phyloP scores from a whole-genome alignment of 2,113 vertebrate species.

The Pomatostomus ruficeps region DNA sequence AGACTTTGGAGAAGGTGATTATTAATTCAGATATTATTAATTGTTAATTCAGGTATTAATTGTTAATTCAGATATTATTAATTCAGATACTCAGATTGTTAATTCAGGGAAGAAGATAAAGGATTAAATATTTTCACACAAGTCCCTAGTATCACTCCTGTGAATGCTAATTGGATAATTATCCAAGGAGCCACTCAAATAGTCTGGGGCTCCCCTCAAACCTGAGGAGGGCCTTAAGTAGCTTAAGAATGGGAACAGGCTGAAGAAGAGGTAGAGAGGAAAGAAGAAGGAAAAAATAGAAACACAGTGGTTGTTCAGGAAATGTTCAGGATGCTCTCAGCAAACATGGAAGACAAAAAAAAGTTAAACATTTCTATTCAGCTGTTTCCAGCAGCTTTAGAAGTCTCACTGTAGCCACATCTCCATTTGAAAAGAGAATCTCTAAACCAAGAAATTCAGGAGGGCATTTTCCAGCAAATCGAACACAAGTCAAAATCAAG shows the following conservation, averaged over 20 bases:
- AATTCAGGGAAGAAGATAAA: not conserved
- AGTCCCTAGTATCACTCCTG: not conserved
- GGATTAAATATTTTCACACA: not conserved
- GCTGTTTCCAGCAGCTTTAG: not conserved
- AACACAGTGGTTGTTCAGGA: not conserved
- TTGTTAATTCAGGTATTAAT: too few relatives aligned
- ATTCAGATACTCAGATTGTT: too few relatives aligned
- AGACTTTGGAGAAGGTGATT: not conserved
- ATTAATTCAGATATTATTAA: not conserved
- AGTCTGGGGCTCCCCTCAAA: not conserved
- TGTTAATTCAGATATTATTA: not conserved
- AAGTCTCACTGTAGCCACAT: not conserved
- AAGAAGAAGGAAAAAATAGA: not conserved
- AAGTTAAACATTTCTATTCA: not conserved
- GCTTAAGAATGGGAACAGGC: not conserved
- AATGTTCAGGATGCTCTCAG: not conserved
- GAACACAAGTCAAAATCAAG: not conserved
- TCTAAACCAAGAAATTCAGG: not conserved
- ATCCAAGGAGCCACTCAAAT: not conserved
- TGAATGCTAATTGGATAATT: not conserved
- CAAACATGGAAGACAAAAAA: not conserved
- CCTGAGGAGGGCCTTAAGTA: not conserved
- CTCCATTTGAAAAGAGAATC: not conserved
- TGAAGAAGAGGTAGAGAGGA: not conserved
- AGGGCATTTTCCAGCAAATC: not conserved